Conservation (phyloP, 2,113 vertebrate genomes). For the Bos taurus region DNA sequence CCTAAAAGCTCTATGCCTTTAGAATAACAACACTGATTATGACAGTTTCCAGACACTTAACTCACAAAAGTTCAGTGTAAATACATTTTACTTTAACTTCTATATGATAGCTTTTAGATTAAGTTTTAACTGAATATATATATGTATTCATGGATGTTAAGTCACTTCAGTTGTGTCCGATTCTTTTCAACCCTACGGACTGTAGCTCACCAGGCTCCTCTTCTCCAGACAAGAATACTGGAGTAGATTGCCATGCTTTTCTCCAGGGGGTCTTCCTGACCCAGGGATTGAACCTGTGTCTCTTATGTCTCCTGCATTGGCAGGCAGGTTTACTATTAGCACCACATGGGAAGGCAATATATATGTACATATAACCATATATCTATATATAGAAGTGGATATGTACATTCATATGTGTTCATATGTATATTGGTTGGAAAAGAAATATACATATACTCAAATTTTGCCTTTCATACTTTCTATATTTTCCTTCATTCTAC, state of each 20-base stretch:
- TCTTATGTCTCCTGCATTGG: not conserved
- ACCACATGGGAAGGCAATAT: not conserved
- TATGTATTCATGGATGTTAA: not conserved
- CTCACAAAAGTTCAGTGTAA: not conserved
- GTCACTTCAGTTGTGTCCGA: not conserved
- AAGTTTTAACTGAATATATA: not conserved
- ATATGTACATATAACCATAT: not conserved
- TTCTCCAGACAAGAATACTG: not conserved
- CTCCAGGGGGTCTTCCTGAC: not conserved
- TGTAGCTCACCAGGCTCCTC: not conserved
- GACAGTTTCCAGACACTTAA: conserved; percentile 9
- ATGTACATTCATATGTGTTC: not conserved
- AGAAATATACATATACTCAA: not conserved
- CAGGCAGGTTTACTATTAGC: not conserved
- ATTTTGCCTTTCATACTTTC: not conserved
- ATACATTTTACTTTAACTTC: not conserved
- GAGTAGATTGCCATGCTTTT: not conserved
- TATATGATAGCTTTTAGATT: not conserved
- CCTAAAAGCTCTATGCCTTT: conserved; percentile 1
- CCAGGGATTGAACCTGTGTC: not conserved
- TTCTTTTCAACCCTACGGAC: not conserved
- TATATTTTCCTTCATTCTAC: not conserved
- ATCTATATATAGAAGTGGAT: not conserved
- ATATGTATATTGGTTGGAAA: not conserved
- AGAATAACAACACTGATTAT: conserved; percentile 47